These are phyloP conservation scores for Patiria miniata DNA, from an alignment of 35 echinoderm and acorn worm species.

Conservation along the genomic window DNA sequence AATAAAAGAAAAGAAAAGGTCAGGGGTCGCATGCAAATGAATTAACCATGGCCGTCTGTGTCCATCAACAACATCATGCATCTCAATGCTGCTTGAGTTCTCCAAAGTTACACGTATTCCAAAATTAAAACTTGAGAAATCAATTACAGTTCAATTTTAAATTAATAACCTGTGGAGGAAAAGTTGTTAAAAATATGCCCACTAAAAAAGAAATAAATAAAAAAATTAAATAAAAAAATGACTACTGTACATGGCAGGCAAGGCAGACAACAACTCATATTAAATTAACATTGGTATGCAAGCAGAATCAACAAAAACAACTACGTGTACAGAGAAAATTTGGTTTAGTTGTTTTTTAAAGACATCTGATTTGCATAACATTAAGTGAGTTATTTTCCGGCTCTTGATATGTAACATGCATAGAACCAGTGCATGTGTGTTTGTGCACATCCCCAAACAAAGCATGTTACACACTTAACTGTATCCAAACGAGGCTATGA, in stretches of 20 bases:
- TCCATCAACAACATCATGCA: not conserved
- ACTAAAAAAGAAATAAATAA: too few relatives aligned
- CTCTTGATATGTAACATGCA: too few relatives aligned
- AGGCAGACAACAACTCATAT: constrained; percentile 4
- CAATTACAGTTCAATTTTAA: not conserved
- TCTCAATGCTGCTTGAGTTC: not conserved
- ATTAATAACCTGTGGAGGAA: constrained; percentile 9
- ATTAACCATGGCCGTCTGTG: not conserved
- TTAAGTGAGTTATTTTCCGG: too few relatives aligned
- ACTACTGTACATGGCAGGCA: not conserved
- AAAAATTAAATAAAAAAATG: not conserved
- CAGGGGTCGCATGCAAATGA: not conserved
- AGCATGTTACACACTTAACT: too few relatives aligned
- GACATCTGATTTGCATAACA: too few relatives aligned
- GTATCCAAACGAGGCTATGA: too few relatives aligned
- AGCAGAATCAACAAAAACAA: too few relatives aligned
- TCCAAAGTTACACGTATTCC: not conserved
- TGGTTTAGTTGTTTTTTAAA: too few relatives aligned
- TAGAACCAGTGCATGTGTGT: too few relatives aligned
- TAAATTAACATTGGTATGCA: not conserved
- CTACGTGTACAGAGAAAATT: too few relatives aligned
- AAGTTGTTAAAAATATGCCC: not conserved
- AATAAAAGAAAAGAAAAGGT: not conserved
- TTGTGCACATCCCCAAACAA: too few relatives aligned
- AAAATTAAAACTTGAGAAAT: not conserved